These are phyloP conservation scores for Leptinotarsa undecemlineata DNA, from an alignment of 1,140 invertebrate species.

Conservation along the genomic window DNA sequence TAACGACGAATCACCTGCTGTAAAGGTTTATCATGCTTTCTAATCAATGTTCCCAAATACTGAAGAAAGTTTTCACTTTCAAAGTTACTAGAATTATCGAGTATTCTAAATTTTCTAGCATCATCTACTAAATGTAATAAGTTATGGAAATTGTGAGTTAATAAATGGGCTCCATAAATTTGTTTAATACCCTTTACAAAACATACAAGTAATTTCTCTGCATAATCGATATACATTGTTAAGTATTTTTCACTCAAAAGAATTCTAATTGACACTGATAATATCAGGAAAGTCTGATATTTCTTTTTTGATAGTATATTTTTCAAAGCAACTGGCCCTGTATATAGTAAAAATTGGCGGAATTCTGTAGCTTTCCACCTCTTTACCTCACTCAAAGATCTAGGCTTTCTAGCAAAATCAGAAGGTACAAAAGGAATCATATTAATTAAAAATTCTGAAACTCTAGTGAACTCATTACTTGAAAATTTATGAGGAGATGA, in stretches of 20 bases:
- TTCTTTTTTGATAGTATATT: constrained; percentile 7
- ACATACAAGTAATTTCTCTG: constrained; percentile 20
- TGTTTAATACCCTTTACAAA: constrained; percentile 22
- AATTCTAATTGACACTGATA: constrained; percentile 11
- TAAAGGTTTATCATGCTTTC: constrained; percentile 28
- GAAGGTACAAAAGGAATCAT: constrained; percentile 30
- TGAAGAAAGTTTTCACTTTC: constrained; percentile 30
- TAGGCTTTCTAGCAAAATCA: constrained; percentile 47
- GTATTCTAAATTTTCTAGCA: constrained; percentile 23
- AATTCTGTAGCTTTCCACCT: constrained; percentile 53
- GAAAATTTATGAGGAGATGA: neutral
- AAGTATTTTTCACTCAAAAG: neutral
- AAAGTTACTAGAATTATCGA: constrained; percentile 31
- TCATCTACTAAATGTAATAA: constrained; percentile 30
- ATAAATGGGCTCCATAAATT: constrained; percentile 26
- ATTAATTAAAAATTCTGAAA: constrained; percentile 2
- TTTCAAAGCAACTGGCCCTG: constrained; percentile 29
- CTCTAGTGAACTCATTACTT: neutral
- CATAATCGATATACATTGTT: constrained; percentile 15
- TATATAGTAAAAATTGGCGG: constrained; percentile 48
- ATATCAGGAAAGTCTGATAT: constrained; percentile 29
- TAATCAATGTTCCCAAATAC: constrained; percentile 12
- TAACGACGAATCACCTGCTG: constrained; percentile 21
- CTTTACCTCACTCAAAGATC: constrained; percentile 36
- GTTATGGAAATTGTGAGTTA: constrained; percentile 30